These are phyloP conservation scores for Ichneumoninae sp. DNA, from an alignment of 2,888 invertebrate species.

Conservation along the genomic window DNA sequence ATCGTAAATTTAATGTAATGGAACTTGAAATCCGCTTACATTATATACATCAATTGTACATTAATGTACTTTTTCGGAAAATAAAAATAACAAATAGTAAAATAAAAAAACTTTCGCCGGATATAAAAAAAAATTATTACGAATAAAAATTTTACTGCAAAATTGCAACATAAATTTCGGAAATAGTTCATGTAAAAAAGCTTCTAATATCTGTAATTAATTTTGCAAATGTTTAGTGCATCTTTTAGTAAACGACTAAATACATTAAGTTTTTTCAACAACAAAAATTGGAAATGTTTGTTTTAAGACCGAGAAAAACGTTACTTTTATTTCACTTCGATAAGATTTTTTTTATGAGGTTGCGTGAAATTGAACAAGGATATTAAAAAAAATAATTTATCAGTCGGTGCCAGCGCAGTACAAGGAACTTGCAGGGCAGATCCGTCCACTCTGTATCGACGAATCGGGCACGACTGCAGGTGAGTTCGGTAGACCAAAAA, in stretches of 20 bases:
- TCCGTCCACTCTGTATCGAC: not conserved
- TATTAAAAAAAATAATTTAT: not conserved
- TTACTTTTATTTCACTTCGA: not conserved
- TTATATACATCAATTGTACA: too few species aligned
- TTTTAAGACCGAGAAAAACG: not conserved
- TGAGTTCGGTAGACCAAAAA: not conserved
- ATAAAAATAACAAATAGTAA: too few species aligned
- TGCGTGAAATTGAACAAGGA: too few species aligned
- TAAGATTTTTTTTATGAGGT: too few species aligned
- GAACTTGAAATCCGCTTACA: too few species aligned
- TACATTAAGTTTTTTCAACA: not conserved
- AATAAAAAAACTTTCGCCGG: too few species aligned
- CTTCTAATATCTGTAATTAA: too few species aligned
- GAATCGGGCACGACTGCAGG: not conserved
- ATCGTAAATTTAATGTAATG: too few species aligned
- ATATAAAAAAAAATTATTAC: not conserved
- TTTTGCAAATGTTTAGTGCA: not conserved
- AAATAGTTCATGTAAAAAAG: too few species aligned
- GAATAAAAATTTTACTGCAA: not conserved
- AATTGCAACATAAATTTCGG: too few species aligned
- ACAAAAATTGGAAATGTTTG: not conserved
- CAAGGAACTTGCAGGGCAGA: not conserved
- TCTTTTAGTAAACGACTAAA: too few species aligned
- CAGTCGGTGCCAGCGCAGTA: not conserved
- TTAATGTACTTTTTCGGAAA: too few species aligned